Evolutionary conservation across 2,797 vertebrate species (phyloP), one percentile per base, ranked within the genome.

Genomic region (Parauchenoglanis punctatus): DNA sequence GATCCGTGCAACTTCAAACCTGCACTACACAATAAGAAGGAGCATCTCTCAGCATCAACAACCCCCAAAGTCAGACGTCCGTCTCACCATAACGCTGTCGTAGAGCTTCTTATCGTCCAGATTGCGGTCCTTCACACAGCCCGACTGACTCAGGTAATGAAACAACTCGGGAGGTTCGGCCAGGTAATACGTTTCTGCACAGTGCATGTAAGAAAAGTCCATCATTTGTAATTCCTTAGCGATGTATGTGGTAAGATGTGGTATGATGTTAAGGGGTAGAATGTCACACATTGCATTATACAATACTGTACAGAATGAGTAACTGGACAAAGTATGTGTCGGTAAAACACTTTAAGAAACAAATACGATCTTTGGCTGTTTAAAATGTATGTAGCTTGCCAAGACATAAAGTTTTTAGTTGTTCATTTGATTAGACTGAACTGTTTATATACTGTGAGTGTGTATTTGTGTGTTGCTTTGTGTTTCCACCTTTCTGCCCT

Each of bases 91-190:
- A 80, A 98, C 97, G 67, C 97, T 98, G 91, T 96, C 95, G 88
- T 96, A 98, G 91, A 97, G 95, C 73, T 96, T 95, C 91, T 92
- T 93, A 83, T 98, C 97, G 84, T 98, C 96, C 86, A 97, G 93
- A 88, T 96, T 97, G 90, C 97, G 96, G 91, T 97, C 97, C 86
- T 95, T 96, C 91, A 97, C 93, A 90, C 97, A 98, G 77, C 97
- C 97, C 67, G 97, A 97, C 89, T 97, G 97, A 92, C 94, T 96
- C 93, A 98, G 95, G 94, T 98, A 98, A 89, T 90, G 96, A 23
- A 97, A 98, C 46, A 92, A 92, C 91, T 97, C 96, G 0, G 95
- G 94, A 2, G 94, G 94, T n/a, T 97, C 97, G 52, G 95, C 95
- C 85, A 98, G 94, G 91, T 94, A 96, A 91, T 94, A 96, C 49